Evolutionary conservation across 2,888 invertebrate genomes (phyloP), one percentile per base, ranked within the genome.

Genomic region (Drosophila testacea): DNA sequence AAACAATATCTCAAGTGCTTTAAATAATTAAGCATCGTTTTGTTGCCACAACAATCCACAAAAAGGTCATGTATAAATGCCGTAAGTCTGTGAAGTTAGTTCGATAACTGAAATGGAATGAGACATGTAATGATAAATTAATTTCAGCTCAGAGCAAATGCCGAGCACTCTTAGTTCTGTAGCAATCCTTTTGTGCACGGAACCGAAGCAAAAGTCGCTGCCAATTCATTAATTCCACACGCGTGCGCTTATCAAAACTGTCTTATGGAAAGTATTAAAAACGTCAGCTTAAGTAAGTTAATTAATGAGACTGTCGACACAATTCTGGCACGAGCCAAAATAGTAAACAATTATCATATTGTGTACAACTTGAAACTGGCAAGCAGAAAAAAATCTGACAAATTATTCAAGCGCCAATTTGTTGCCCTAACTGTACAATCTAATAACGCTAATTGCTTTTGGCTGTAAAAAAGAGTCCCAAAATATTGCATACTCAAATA

Each of bases 171-270:
- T 51, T 64, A 56, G 32, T 42, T 44, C 41, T 50, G 6, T 7
- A 13, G 32, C 50, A 56, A 60, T 51, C 52, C 34, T 42, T 41
- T 34, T 28, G 16, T 7, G 34, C 30, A 16, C 13, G 10, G n/a
- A 60, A 6, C n/a, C n/a, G 47, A 16, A 44, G 55, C 39, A 50
- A 56, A 72, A 62, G 65, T 69, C 54, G 57, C 50, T 51, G 69
- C 51, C 69, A 72, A 78, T 85, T 80, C 81, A 83, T 83, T 88
- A 83, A 83, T 86, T 83, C 67, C 27, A 46, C 66, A 51, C 66
- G 75, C 76, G 83, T 52, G 51, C 62, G 71, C 77, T 74, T 85
- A 74, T 83, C 86, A 82, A 69, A 79, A 85, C 60, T 50, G 68
- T 66, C 74, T 65, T 65, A 59, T 57, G 56, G 47, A 69, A 63